Evolutionary conservation across 64 coral and sea anemone species (phyloP).

Genomic region (Pocillopora verrucosa): DNA sequence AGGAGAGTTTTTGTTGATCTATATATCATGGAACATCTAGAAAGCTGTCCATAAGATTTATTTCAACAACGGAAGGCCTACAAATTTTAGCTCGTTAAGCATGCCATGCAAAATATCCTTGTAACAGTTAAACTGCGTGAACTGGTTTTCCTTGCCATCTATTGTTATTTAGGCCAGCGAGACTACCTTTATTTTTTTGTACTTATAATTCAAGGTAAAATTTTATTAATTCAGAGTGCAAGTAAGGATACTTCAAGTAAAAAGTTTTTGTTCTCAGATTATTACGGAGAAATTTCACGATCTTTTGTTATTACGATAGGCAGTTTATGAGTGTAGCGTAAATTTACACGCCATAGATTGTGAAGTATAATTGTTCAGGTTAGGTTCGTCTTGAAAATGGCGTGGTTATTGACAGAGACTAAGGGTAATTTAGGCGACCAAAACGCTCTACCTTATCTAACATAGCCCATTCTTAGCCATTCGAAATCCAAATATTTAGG

Average conservation of each 20-base stretch:
- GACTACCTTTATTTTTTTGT: background rate
- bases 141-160: background rate
- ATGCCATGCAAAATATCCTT: too few relatives aligned
- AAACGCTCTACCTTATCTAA: too few relatives aligned
- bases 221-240: background rate
- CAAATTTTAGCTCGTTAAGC: background rate
- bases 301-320: too few relatives aligned
- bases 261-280: background rate
- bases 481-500: too few relatives aligned
- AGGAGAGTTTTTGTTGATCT: background rate
- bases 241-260: background rate
- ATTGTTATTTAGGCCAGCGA: too few relatives aligned
- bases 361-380: background rate
- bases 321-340: too few relatives aligned
- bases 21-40: background rate
- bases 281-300: too few relatives aligned
- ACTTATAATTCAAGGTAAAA: background rate
- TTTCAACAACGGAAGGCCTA: background rate
- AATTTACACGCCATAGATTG: background rate
- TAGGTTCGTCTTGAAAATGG: too few relatives aligned
- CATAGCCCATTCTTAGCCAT: too few relatives aligned
- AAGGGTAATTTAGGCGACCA: too few relatives aligned
- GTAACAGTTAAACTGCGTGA: background rate
- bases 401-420: too few relatives aligned
- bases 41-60: too few relatives aligned